Conservation (phyloP, 2,888 invertebrate genomes). For the Cremastobaeus sp. region DNA sequence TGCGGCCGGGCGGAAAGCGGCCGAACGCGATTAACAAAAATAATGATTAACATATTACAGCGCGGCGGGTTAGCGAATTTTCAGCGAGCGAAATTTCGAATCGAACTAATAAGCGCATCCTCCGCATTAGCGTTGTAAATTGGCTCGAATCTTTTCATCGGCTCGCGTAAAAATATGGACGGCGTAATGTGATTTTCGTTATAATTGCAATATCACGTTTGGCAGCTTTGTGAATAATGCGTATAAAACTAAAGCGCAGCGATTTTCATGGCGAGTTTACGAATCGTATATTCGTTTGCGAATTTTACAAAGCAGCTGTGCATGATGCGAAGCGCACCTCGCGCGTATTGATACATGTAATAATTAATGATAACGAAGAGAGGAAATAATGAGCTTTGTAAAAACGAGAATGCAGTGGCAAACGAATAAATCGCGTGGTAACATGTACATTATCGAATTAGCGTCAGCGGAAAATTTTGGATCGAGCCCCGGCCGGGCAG, state of each 20-base stretch:
- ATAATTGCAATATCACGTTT: slow-evolving; percentile 50
- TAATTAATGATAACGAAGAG: slow-evolving; percentile 60
- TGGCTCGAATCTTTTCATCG: slow-evolving; percentile 35
- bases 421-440: slow-evolving; percentile 68
- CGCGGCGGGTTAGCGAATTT: slow-evolving; percentile 14
- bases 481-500: slow-evolving; percentile 60
- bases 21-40: slow-evolving; percentile 50
- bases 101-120: slow-evolving; percentile 47
- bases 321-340: slow-evolving; percentile 42
- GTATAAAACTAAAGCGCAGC: slow-evolving; percentile 47
- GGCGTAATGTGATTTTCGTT: slow-evolving; percentile 54
- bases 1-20: slow-evolving; percentile 36
- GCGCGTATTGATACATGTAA: slow-evolving; percentile 54
- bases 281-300: slow-evolving; percentile 53
- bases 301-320: slow-evolving; percentile 57
- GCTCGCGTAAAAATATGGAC: slow-evolving; percentile 46
- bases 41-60: slow-evolving; percentile 55
- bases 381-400: slow-evolving; percentile 62
- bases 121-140: slow-evolving; percentile 27
- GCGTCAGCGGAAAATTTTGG: slow-evolving; percentile 68
- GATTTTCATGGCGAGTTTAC: slow-evolving; percentile 48
- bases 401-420: slow-evolving; percentile 68
- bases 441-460: slow-evolving; percentile 75
- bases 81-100: slow-evolving; percentile 41
- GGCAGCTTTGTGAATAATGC: slow-evolving; percentile 49